Conservation (phyloP, 2,888 invertebrate genomes). For the Dryococelus australis region DNA sequence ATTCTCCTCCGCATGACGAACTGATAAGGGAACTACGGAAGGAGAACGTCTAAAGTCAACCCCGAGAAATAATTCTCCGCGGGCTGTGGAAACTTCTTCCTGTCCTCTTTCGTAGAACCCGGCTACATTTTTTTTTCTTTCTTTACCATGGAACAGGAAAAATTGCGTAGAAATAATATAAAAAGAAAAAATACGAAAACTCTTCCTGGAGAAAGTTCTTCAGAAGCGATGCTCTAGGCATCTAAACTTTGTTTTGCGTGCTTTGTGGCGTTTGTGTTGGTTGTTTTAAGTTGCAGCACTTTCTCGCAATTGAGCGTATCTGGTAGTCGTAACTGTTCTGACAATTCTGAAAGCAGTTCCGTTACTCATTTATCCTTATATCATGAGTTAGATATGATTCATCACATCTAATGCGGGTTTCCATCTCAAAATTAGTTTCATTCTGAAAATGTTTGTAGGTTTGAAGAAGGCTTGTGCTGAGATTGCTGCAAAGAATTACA, state of each 20-base stretch:
- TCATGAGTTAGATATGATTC: too few relatives aligned
- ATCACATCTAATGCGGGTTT: too few relatives aligned
- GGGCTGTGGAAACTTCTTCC: background rate
- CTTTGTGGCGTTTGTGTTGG: too few relatives aligned
- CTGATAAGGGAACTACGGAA: background rate
- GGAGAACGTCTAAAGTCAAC: slow-evolving; percentile 7
- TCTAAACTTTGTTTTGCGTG: background rate
- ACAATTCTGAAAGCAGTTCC: too few relatives aligned
- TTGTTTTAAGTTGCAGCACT: too few relatives aligned
- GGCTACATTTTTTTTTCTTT: background rate
- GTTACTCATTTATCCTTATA: too few relatives aligned
- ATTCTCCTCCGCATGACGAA: slow-evolving; percentile 3
- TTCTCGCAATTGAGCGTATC: too few relatives aligned
- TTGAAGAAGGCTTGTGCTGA: too few relatives aligned
- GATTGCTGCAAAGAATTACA: too few relatives aligned
- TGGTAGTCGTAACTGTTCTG: too few relatives aligned
- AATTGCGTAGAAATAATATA: background rate
- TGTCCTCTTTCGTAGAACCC: background rate
- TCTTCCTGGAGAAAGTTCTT: background rate
- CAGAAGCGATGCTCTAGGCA: background rate
- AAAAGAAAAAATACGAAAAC: background rate
- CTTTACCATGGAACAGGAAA: background rate
- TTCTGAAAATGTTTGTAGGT: too few relatives aligned
- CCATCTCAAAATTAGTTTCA: too few relatives aligned
- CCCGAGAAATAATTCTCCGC: background rate